Base-by-base conservation (phyloP, 1,140 invertebrate species). In the Drosophila teissieri region DNA sequence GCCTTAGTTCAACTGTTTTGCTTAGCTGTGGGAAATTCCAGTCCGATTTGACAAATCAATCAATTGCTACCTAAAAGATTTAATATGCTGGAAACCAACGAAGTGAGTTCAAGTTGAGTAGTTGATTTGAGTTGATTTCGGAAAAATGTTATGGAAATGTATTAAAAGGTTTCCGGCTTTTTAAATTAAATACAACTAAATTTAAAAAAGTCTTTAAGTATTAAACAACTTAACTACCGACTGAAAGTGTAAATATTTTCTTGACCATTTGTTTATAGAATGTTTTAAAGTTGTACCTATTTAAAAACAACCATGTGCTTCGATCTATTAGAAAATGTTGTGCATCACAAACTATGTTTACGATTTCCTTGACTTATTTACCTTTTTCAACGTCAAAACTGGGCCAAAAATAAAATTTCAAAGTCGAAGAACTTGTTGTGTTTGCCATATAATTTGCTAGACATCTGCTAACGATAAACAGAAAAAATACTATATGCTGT, bases 301-400 rank as follows among this genome's bases (percentile, higher is more conserved):
- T 31, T 31, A 2, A 31, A 31, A 31, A 3, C 7, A 2, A 8
- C 27, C 27, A 31, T 2, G 31, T 31, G 39, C 15, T 64, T 36
- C 8, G 19, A 63, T 54, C 54, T 60, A 36, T 60, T 42, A 4
- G 12, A 64, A 64, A 37, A 48, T 22, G 37, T 45, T 22, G 19
- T 31, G 2, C 7, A 5, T 24, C 24, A 24, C 24, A 24, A 52
- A 54, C 2, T 58, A 51, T 83, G 65, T 88, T 88, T 82, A 88
- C 65, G 27, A 49, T 53, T 76, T 77, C 76, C 76, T 88, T 89
- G 83, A 86, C 83, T 88, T 83, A 79, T 86, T 86, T 88, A 76
- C 61, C 58, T 75, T 76, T 62, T 24, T 34, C n/a, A 56, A 65
- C 55, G 40, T 31, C 12, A 49, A 79, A 76, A 52, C 15, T 61